phyloP scores from a whole-genome alignment of 2,888 invertebrate species.

The Operophtera brumata region DNA sequence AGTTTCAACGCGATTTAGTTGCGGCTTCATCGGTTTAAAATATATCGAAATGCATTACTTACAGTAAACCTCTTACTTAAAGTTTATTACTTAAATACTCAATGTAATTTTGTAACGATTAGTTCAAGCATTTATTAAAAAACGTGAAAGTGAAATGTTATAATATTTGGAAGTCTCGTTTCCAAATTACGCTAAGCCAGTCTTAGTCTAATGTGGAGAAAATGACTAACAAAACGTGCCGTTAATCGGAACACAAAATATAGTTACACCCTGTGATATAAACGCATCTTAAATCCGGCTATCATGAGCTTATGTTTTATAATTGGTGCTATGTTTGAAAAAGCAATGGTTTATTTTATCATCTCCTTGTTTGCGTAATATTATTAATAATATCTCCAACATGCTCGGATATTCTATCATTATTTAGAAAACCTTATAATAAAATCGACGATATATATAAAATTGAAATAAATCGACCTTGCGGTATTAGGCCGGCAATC shows the following conservation, averaged over 20 bases:
- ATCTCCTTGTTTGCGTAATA: background rate
- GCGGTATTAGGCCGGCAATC: too few relatives aligned
- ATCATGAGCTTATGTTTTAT: conserved; percentile 30
- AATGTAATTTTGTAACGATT: background rate
- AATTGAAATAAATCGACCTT: too few relatives aligned
- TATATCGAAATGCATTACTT: conserved; percentile 12
- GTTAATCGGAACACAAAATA: conserved; percentile 23
- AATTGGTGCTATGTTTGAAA: conserved; percentile 44
- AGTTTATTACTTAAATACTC: background rate
- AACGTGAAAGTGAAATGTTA: conserved; percentile 14
- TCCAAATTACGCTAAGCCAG: conserved; percentile 53
- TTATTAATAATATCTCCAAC: too few relatives aligned
- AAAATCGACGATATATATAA: too few relatives aligned
- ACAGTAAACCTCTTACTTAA: background rate
- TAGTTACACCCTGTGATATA: conserved; percentile 40
- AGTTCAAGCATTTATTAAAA: background rate
- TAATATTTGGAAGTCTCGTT: conserved; percentile 29
- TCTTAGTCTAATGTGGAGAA: conserved; percentile 53
- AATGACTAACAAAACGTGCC: conserved; percentile 22
- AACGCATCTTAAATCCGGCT: conserved; percentile 25
- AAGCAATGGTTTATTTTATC: conserved; percentile 20
- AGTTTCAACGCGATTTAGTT: background rate
- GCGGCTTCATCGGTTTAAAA: conserved; percentile 8
- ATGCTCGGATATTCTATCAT: too few relatives aligned
- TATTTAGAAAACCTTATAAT: too few relatives aligned